Percentiles rank a stretch among this genome's conserved stretches.
These are phyloP conservation scores for Aurelia sp. DNA, from an alignment of 30 jellyfish, hydroid and myxozoan genomes.

Conservation along the genomic window DNA sequence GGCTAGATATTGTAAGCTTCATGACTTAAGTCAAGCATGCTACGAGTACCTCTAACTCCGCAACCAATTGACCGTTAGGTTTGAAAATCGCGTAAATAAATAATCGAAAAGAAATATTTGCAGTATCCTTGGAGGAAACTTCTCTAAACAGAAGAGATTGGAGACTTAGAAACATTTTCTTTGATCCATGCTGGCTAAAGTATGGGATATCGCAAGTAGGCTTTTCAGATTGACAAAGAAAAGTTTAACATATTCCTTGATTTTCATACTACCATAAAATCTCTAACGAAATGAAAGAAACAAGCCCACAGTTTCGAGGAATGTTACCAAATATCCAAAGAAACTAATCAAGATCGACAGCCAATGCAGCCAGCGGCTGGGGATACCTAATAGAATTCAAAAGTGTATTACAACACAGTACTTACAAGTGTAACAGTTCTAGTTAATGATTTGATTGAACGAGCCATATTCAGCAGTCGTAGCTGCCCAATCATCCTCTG, in stretches of 20 bases:
- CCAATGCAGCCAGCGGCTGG: background rate
- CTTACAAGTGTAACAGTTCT: constrained; percentile 79
- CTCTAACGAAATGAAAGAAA: background rate
- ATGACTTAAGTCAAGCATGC: too few species aligned
- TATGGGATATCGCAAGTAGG: too few species aligned
- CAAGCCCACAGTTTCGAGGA: background rate
- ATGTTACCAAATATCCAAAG: background rate
- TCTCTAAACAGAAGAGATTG: too few species aligned
- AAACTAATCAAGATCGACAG: background rate
- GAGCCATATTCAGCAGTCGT: constrained; percentile 92
- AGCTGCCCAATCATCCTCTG: constrained; percentile 95
- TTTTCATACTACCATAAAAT: too few species aligned
- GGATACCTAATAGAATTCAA: background rate
- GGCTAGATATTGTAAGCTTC: too few species aligned
- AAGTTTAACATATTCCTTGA: background rate
- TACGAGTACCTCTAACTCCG: too few species aligned
- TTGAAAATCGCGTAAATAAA: too few species aligned
- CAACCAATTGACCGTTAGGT: too few species aligned
- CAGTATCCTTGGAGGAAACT: too few species aligned
- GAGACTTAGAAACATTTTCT: too few species aligned
- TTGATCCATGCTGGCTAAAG: too few species aligned
- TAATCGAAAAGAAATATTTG: too few species aligned
- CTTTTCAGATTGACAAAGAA: background rate
- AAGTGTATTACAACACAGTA: background rate
- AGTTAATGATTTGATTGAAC: constrained; percentile 85